Conservation (phyloP, 2,113 vertebrate genomes). For the Podocnemis expansa region DNA sequence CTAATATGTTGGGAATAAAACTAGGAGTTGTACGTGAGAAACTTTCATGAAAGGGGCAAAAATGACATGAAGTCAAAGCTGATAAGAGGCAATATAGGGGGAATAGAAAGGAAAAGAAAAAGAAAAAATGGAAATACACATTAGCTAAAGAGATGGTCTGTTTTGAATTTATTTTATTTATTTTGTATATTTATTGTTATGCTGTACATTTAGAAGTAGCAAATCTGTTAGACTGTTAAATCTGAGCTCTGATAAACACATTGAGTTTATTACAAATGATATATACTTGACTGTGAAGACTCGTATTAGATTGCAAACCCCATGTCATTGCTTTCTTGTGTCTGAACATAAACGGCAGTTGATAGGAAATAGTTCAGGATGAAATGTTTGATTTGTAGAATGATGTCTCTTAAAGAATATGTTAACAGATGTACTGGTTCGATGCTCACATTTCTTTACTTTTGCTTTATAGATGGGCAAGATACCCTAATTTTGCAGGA, state of each 20-base stretch:
- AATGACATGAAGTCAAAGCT: background rate
- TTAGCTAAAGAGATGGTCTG: background rate
- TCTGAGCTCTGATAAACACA: background rate
- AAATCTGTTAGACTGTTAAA: background rate
- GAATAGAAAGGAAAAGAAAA: background rate
- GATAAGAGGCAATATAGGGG: background rate
- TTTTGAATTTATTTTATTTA: background rate
- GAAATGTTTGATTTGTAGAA: background rate
- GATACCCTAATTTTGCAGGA: background rate
- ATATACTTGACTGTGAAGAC: background rate
- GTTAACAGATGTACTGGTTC: background rate
- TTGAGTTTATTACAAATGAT: background rate
- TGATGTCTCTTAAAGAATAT: background rate
- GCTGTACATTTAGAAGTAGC: background rate
- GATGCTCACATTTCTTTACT: background rate
- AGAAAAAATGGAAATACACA: background rate
- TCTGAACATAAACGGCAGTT: background rate
- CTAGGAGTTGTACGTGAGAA: background rate
- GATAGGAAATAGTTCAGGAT: background rate
- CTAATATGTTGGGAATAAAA: slow-evolving; percentile 1
- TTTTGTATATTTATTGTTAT: background rate
- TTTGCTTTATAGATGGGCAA: background rate
- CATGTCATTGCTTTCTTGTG: background rate
- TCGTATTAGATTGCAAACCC: background rate
- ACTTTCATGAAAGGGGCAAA: slow-evolving; percentile 11